These are phyloP conservation scores for Pyrocephalus nanus DNA, from an alignment of 2,797 vertebrate species.

Conservation along the genomic window DNA sequence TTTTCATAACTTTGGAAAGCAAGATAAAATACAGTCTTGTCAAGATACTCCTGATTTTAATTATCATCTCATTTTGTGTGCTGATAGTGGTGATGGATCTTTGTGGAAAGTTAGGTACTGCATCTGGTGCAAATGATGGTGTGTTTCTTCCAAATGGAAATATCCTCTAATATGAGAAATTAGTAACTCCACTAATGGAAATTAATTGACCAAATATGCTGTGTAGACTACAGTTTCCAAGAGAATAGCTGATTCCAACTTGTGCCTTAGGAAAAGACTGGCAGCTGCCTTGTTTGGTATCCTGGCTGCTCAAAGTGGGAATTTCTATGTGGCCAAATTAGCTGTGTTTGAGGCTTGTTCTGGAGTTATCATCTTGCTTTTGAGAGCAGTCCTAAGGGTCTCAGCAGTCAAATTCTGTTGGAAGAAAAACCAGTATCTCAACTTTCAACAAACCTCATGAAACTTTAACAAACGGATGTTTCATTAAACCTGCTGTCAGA, in stretches of 20 bases:
- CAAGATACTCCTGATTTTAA: not conserved
- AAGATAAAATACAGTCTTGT: not conserved
- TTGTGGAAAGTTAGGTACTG: not conserved
- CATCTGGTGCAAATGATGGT: not conserved
- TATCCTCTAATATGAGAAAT: not conserved
- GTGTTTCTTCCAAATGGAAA: not conserved
- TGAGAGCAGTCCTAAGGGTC: not conserved
- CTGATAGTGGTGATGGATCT: not conserved
- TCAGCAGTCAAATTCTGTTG: not conserved
- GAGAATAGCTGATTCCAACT: not conserved
- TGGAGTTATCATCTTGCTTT: not conserved
- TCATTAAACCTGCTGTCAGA: not conserved
- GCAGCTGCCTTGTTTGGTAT: not conserved
- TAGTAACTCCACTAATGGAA: not conserved
- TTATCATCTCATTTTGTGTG: not conserved
- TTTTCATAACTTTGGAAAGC: not conserved
- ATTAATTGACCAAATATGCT: not conserved
- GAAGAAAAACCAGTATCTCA: not conserved
- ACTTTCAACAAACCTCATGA: not conserved
- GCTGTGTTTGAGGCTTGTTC: not conserved
- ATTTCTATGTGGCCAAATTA: rapidly evolving
- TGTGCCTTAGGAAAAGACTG: not conserved
- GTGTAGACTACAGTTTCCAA: not conserved
- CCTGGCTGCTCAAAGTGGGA: not conserved
- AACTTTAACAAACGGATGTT: not conserved